A percentile compares a stretch with the other conserved stretches of the same genome.
Evolutionary conservation across 2,113 vertebrate species (phyloP).

Genomic region (Labrus mixtus): DNA sequence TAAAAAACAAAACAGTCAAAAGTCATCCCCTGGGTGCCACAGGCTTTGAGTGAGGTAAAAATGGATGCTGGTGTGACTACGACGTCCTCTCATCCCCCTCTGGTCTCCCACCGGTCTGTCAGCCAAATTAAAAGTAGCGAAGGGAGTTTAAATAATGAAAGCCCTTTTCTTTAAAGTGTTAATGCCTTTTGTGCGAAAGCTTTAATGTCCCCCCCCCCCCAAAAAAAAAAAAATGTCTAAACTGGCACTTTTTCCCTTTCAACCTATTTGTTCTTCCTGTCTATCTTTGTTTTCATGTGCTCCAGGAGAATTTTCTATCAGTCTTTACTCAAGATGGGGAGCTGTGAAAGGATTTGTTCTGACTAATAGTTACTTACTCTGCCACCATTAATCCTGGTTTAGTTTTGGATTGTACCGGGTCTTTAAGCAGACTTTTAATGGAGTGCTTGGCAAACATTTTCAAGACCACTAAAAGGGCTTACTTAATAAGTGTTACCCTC

Average conservation of each 20-base stretch:
- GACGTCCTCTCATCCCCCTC: constrained; percentile 6
- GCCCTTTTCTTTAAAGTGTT: neutral
- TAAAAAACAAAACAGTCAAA: neutral
- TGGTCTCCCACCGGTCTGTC: neutral
- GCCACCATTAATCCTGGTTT: constrained; percentile 22
- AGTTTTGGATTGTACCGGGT: constrained; percentile 11
- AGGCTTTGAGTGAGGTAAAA: constrained; percentile 32
- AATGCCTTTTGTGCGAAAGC: neutral
- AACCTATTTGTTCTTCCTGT: neutral
- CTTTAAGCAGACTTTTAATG: constrained; percentile 33
- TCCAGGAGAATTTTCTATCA: neutral
- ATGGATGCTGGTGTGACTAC: constrained; percentile 21
- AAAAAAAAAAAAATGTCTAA: too few species aligned
- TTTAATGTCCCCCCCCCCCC: neutral
- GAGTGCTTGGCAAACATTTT: constrained; percentile 41
- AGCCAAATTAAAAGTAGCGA: constrained; percentile 10
- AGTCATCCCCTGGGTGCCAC: constrained; percentile 7
- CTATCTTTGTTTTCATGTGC: constrained; percentile 8
- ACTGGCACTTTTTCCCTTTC: neutral
- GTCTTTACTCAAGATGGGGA: neutral
- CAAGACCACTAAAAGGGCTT: constrained; percentile 49
- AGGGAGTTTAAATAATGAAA: constrained; percentile 12
- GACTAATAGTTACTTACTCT: constrained; percentile 19
- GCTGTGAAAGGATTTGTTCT: constrained; percentile 6
- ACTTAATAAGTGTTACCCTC: constrained; percentile 35